A percentile compares a stretch with the other conserved stretches of the same genome.
These are phyloP conservation scores for Slavum lentiscoides DNA, from an alignment of 2,888 invertebrate genomes.

Conservation along the genomic window DNA sequence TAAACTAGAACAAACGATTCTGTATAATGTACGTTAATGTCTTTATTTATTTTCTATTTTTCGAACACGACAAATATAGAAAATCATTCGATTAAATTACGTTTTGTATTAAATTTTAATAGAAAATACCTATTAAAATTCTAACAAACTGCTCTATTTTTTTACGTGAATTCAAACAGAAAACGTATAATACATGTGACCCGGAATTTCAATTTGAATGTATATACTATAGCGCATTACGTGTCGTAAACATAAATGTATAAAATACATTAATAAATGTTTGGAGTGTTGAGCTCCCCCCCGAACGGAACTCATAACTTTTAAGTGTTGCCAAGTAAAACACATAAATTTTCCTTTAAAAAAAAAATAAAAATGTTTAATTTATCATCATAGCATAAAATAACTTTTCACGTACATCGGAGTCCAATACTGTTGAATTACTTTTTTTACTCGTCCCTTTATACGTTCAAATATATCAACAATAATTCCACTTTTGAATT, in stretches of 20 bases:
- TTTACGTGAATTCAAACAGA: no score
- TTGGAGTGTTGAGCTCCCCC: background rate
- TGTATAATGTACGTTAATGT: no score
- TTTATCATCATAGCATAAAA: no score
- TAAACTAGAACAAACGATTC: no score
- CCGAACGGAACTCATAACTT: background rate
- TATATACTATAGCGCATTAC: background rate
- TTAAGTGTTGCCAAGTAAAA: constrained; percentile 2
- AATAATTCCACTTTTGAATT: no score
- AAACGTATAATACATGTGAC: background rate
- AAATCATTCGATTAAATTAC: no score
- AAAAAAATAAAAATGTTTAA: no score
- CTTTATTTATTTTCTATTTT: no score
- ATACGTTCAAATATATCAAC: background rate
- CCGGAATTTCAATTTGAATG: background rate
- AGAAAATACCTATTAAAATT: no score
- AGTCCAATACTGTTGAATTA: background rate
- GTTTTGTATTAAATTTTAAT: no score
- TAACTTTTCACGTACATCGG: background rate
- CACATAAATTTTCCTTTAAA: background rate
- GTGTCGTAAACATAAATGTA: background rate
- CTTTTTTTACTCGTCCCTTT: background rate
- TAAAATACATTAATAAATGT: background rate
- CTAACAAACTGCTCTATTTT: no score
- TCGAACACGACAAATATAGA: no score